These are phyloP conservation scores for Vollenhovia emeryi DNA, from an alignment of 1,140 invertebrate genomes.

Conservation along the genomic window DNA sequence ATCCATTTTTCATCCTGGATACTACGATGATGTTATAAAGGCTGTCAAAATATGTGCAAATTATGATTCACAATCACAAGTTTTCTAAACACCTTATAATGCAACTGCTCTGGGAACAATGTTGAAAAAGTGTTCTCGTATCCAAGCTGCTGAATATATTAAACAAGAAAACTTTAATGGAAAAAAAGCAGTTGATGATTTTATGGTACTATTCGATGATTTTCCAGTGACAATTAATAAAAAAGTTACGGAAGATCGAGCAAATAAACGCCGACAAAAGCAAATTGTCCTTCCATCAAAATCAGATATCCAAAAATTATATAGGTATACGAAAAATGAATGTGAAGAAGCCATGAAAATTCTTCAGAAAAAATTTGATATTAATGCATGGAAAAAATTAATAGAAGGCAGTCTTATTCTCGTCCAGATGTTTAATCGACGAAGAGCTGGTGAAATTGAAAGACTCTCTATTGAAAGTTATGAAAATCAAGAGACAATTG, in stretches of 20 bases:
- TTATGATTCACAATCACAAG: not conserved
- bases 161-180: not conserved
- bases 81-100: conserved; percentile 19
- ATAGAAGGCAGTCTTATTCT: conserved; percentile 28
- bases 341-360: conserved; percentile 3
- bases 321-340: not conserved
- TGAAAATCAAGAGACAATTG: conserved; percentile 26
- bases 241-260: not conserved
- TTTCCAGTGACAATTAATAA: conserved; percentile 21
- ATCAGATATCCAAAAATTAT: conserved; percentile 7
- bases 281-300: not conserved
- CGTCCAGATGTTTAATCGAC: conserved; percentile 31
- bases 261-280: conserved; percentile 1
- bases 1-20: not conserved
- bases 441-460: conserved; percentile 33
- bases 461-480: conserved; percentile 9
- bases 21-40: conserved; percentile 18
- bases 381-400: conserved; percentile 28
- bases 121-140: conserved; percentile 18
- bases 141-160: conserved; percentile 4
- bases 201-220: not conserved
- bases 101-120: conserved; percentile 10
- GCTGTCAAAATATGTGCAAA: conserved; percentile 18
- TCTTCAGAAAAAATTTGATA: conserved; percentile 15
- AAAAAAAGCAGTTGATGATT: conserved; percentile 8